phyloP scores from a whole-genome alignment of 2,888 invertebrate species.

The Aleiodes testaceus region DNA sequence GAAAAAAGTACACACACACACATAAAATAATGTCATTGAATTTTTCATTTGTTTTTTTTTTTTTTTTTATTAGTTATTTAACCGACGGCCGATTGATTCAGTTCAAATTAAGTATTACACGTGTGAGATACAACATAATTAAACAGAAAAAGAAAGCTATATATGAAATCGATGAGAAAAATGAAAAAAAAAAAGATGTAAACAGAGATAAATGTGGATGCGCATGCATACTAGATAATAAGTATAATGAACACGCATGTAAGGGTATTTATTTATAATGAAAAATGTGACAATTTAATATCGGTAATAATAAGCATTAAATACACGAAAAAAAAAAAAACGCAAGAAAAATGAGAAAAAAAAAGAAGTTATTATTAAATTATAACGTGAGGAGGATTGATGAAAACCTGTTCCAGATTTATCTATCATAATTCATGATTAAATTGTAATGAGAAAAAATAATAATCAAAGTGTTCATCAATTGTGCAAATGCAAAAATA shows the following conservation, averaged over 20 bases:
- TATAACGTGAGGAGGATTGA: constrained; percentile 27
- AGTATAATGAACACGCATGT: constrained; percentile 43
- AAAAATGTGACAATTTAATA: constrained; percentile 50
- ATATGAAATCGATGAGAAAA: constrained; percentile 37
- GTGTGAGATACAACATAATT: constrained; percentile 50
- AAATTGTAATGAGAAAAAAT: constrained; percentile 19
- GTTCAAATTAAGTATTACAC: constrained; percentile 55
- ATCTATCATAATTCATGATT: constrained; percentile 22
- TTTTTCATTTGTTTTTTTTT: constrained; percentile 34
- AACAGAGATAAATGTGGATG: constrained; percentile 55
- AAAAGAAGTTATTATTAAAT: constrained; percentile 36
- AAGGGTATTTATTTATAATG: constrained; percentile 59
- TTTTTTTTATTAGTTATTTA: constrained; percentile 40
- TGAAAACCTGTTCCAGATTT: constrained; percentile 32
- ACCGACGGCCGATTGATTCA: constrained; percentile 47
- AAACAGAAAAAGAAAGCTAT: constrained; percentile 39
- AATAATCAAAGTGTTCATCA: constrained; percentile 37
- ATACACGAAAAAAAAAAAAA: constrained; percentile 23
- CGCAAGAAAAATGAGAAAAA: constrained; percentile 27
- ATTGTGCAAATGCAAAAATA: constrained; percentile 36
- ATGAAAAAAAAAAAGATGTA: constrained; percentile 38
- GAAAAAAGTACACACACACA: constrained; percentile 19
- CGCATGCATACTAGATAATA: constrained; percentile 52
- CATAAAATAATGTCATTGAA: constrained; percentile 15
- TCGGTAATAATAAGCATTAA: constrained; percentile 52